phyloP scores from a whole-genome alignment of 2,113 vertebrate species.

The Sturnira hondurensis region DNA sequence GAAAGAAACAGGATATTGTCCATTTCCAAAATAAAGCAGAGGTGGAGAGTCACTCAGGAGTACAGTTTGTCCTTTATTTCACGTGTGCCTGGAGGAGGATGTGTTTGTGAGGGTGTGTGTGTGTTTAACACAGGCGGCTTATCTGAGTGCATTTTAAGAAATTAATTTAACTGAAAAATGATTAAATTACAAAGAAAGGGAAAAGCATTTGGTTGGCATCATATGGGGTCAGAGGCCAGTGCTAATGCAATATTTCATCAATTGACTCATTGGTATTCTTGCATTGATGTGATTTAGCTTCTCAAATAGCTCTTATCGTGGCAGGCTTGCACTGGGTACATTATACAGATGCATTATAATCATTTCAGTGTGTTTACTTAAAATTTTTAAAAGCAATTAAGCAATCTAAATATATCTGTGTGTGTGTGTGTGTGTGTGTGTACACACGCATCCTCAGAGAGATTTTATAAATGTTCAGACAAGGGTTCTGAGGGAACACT shows the following conservation, averaged over 20 bases:
- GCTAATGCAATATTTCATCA: slow-evolving; percentile 71
- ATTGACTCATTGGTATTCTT: slow-evolving; percentile 72
- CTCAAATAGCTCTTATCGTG: slow-evolving; percentile 57
- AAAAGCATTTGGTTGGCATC: slow-evolving; percentile 63
- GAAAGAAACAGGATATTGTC: background rate
- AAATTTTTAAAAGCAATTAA: slow-evolving; percentile 63
- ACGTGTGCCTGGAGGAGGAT: background rate
- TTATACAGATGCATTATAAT: slow-evolving; percentile 59
- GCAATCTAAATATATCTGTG: slow-evolving; percentile 17
- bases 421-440: background rate
- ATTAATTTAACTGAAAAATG: slow-evolving; percentile 71
- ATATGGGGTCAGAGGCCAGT: slow-evolving; percentile 35
- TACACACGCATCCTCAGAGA: background rate
- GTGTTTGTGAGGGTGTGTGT: background rate
- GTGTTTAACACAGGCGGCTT: slow-evolving; percentile 40
- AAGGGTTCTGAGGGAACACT: slow-evolving; percentile 16
- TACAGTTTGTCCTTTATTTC: slow-evolving; percentile 24
- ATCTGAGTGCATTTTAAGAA: slow-evolving; percentile 63
- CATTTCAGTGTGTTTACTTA: slow-evolving; percentile 63
- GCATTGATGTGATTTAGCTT: slow-evolving; percentile 67
- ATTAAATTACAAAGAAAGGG: slow-evolving; percentile 68
- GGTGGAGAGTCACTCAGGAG: background rate
- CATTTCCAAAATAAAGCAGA: background rate
- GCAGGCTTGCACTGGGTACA: slow-evolving; percentile 46
- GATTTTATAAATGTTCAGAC: slow-evolving; percentile 33